A percentile compares a stretch with the other conserved stretches of the same genome.
These are phyloP conservation scores for Mellivora capensis DNA, from an alignment of 2,113 vertebrate species.

Conservation along the genomic window DNA sequence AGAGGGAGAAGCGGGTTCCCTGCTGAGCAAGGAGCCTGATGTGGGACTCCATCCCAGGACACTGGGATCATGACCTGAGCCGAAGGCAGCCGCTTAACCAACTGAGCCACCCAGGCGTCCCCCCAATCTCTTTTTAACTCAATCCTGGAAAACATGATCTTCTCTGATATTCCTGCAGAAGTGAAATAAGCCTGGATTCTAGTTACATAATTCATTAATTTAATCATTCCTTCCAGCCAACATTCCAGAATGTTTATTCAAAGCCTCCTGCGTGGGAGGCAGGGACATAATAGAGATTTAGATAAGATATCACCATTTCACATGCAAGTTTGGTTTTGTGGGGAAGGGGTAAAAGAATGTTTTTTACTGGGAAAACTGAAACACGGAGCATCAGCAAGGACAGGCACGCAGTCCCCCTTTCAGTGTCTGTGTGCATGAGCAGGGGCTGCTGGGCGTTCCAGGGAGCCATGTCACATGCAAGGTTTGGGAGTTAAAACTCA, in stretches of 20 bases:
- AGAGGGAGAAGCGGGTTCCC: no score
- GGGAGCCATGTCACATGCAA: not conserved
- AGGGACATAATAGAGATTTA: not conserved
- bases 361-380: not conserved
- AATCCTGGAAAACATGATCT: not conserved
- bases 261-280: not conserved
- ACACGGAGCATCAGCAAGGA: not conserved
- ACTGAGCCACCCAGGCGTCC: no score
- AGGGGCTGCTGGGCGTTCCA: not conserved
- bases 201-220: not conserved
- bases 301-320: not conserved
- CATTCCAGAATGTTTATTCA: conserved; percentile 3
- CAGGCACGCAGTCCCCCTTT: not conserved
- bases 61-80: no score
- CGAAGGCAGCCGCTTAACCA: no score
- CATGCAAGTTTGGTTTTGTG: not conserved
- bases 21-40: no score
- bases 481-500: not conserved
- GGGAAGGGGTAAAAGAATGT: not conserved
- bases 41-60: no score
- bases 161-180: not conserved
- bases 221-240: not conserved
- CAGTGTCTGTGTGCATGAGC: not conserved
- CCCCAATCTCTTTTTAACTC: not conserved
- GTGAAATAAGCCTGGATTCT: not conserved